A percentile compares a stretch with the other conserved stretches of the same genome.
phyloP scores from a whole-genome alignment of 2,113 vertebrate genomes.

The Larimichthys crocea region DNA sequence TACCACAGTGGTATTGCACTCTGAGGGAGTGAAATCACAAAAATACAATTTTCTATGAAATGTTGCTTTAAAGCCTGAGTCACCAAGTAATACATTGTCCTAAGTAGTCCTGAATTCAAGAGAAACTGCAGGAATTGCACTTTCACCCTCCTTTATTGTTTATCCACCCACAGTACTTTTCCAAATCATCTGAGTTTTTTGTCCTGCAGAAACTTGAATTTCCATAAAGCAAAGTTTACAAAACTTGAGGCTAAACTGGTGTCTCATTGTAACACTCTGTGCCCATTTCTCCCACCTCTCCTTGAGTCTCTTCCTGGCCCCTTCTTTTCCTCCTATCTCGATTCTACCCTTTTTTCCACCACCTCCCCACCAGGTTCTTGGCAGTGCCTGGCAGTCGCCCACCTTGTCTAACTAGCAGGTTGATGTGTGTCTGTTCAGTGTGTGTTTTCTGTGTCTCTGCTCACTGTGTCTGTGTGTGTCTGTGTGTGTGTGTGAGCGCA shows the following conservation, averaged over 20 bases:
- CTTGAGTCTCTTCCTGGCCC: slow-evolving; percentile 24
- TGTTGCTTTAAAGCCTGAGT: too few relatives aligned
- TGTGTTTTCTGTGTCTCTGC: slow-evolving; percentile 43
- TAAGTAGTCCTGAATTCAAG: neutral
- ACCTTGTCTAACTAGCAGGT: slow-evolving; percentile 81
- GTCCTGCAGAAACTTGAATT: slow-evolving; percentile 25
- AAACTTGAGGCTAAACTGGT: slow-evolving; percentile 21
- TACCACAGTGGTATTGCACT: too few relatives aligned
- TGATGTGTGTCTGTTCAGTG: slow-evolving; percentile 61
- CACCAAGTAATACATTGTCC: neutral
- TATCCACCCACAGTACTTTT: slow-evolving; percentile 22
- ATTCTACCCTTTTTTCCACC: slow-evolving; percentile 54
- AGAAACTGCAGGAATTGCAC: neutral
- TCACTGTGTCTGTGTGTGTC: slow-evolving; percentile 4
- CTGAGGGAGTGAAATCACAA: too few relatives aligned
- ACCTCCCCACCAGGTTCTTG: slow-evolving; percentile 69
- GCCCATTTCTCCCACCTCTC: slow-evolving; percentile 45
- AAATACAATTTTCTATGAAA: too few relatives aligned
- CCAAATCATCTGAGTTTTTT: slow-evolving; percentile 3
- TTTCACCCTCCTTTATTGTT: slow-evolving; percentile 11
- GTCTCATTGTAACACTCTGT: slow-evolving; percentile 34
- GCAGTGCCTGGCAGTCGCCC: slow-evolving; percentile 75
- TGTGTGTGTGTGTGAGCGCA: slow-evolving; percentile 10
- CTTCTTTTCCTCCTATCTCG: slow-evolving; percentile 55
- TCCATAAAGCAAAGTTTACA: slow-evolving; percentile 22